Percentiles rank a stretch among this genome's conserved stretches.
Conservation (phyloP, 2,113 vertebrate species). For the Lota lota region DNA sequence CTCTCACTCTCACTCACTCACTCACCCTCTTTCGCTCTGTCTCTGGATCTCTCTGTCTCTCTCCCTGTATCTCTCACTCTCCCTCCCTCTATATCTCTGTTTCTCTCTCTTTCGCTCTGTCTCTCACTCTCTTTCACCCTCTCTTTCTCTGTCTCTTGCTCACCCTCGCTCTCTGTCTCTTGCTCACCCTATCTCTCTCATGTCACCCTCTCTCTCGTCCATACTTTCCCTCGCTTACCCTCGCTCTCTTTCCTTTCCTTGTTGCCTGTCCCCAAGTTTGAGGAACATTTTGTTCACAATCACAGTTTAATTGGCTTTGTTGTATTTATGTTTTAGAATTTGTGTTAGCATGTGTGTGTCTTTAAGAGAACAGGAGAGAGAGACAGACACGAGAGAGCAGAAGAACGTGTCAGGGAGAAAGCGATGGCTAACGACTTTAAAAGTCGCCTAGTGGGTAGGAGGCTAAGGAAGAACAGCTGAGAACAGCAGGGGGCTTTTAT, state of each 20-base stretch:
- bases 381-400: no score
- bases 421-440: not conserved
- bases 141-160: no score
- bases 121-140: no score
- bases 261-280: constrained; percentile 26
- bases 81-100: not conserved
- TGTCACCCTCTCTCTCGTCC: constrained; percentile 20
- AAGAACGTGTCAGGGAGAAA: not conserved
- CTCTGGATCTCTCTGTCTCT: constrained; percentile 21
- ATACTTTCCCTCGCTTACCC: no score
- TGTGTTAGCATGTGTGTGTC: constrained; percentile 1
- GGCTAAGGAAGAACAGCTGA: constrained; percentile 48
- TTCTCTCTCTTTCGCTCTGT: no score
- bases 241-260: constrained; percentile 46
- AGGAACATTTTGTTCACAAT: no score
- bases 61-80: constrained; percentile 11
- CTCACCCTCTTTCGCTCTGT: constrained; percentile 12
- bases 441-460: constrained; percentile 5
- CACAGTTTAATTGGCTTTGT: not conserved
- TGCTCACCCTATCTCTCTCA: no score
- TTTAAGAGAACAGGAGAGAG: not conserved
- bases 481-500: constrained; percentile 53
- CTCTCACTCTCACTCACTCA: not conserved
- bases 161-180: no score
- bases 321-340: constrained; percentile 17